phyloP scores from a whole-genome alignment of 53 echinoderm and acorn worm species.

The Henricia sp. region DNA sequence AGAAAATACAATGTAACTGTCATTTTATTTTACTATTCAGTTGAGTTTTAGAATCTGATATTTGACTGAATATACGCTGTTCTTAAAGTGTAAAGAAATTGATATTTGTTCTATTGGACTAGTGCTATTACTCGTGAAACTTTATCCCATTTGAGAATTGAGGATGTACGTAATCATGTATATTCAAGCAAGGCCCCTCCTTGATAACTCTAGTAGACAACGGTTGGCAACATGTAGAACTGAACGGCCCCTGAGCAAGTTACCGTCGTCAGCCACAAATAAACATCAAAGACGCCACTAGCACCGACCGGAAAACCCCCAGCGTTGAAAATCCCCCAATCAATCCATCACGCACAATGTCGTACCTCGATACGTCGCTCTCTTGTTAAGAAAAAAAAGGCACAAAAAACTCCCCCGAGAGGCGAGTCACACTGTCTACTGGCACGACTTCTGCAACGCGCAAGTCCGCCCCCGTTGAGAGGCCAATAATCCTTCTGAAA shows the following conservation, averaged over 20 bases:
- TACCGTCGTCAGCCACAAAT: conserved; percentile 25
- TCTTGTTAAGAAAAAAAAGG: background rate
- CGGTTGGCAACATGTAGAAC: background rate
- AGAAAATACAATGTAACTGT: no score
- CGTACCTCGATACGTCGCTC: background rate
- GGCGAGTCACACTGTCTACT: conserved; percentile 44
- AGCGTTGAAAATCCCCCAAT: conserved; percentile 50
- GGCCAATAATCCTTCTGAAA: conserved; percentile 60
- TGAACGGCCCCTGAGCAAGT: conserved; percentile 9
- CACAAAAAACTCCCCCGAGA: conserved; percentile 15
- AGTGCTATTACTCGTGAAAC: no score
- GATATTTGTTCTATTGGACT: no score
- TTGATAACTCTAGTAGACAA: no score
- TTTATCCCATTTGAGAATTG: no score
- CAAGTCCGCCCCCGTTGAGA: conserved; percentile 55
- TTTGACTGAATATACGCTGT: no score
- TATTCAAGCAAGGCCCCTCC: no score
- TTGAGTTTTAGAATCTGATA: no score
- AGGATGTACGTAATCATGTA: no score
- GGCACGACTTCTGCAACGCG: conserved; percentile 6
- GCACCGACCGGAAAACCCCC: conserved; percentile 20
- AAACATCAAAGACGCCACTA: conserved; percentile 28
- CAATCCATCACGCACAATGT: conserved; percentile 54
- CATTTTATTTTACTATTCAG: no score
- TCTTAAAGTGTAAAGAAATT: no score